A percentile compares a stretch with the other conserved stretches of the same genome.
Evolutionary conservation across 2,888 invertebrate genomes (phyloP).

Genomic region (Helicoverpa assulta): DNA sequence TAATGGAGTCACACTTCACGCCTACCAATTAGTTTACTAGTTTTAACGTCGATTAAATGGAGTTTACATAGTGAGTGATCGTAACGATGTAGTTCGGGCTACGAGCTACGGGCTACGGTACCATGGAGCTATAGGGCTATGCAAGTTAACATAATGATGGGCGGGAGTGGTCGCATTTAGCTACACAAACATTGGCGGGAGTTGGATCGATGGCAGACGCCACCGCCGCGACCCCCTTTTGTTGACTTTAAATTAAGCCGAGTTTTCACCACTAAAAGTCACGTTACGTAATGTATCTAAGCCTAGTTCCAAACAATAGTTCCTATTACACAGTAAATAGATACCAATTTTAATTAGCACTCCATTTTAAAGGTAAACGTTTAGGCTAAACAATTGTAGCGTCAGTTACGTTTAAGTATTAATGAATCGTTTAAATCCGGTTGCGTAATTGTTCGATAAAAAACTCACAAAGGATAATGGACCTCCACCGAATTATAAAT

Average conservation of each 20-base stretch:
- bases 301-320: slow-evolving; percentile 20
- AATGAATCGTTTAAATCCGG: slow-evolving; percentile 35
- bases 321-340: slow-evolving; percentile 2
- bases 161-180: slow-evolving; percentile 58
- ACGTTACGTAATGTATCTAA: slow-evolving; percentile 49
- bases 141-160: slow-evolving; percentile 54
- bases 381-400: slow-evolving; percentile 10
- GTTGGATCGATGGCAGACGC: slow-evolving; percentile 63
- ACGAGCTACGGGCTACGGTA: slow-evolving; percentile 6
- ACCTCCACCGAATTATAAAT: slow-evolving; percentile 9
- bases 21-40: slow-evolving; percentile 44
- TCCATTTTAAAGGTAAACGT: slow-evolving; percentile 19
- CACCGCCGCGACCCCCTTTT: slow-evolving; percentile 51
- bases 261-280: slow-evolving; percentile 55
- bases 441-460: slow-evolving; percentile 12
- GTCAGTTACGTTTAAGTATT: slow-evolving; percentile 6
- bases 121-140: slow-evolving; percentile 22
- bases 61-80: slow-evolving; percentile 33
- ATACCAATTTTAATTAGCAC: slow-evolving; percentile 43
- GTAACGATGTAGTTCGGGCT: slow-evolving; percentile 21
- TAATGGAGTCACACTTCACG: slow-evolving; percentile 38
- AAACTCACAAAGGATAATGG: slow-evolving; percentile 18
- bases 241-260: slow-evolving; percentile 67
- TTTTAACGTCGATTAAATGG: slow-evolving; percentile 28
- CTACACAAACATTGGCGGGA: slow-evolving; percentile 56